Conservation (phyloP, 2,888 invertebrate genomes). For the Dendrolimus pini region DNA sequence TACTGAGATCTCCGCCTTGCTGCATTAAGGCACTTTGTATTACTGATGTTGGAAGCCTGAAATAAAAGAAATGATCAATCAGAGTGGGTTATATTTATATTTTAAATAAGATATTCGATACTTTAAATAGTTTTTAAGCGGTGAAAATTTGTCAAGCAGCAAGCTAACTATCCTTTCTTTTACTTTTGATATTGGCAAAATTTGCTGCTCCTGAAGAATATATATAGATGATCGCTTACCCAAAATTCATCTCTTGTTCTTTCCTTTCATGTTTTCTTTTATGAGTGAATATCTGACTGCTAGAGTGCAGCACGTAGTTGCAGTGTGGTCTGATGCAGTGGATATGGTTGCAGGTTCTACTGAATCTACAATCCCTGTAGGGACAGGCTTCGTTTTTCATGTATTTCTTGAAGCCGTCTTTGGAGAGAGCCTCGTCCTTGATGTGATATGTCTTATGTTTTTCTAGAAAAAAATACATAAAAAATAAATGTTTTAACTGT, state of each 20-base stretch:
- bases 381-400: slow-evolving; percentile 97
- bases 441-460: slow-evolving; percentile 99
- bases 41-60: slow-evolving; percentile 62
- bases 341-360: slow-evolving; percentile 97
- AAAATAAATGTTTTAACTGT: too few relatives aligned
- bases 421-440: slow-evolving; percentile 95
- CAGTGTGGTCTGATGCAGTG: slow-evolving; percentile 98
- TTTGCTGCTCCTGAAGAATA: too few relatives aligned
- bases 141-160: too few relatives aligned
- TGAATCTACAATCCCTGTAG: slow-evolving; percentile 94
- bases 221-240: slow-evolving; percentile 69
- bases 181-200: too few relatives aligned
- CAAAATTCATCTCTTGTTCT: slow-evolving; percentile 92
- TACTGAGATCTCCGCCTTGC: slow-evolving; percentile 61
- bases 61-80: slow-evolving; percentile 5
- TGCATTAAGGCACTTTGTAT: slow-evolving; percentile 68
- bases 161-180: too few relatives aligned
- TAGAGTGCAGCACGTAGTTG: slow-evolving; percentile 96
- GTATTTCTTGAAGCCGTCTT: slow-evolving; percentile 99
- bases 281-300: slow-evolving; percentile 97
- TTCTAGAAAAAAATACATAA: slow-evolving; percentile 75
- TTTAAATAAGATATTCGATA: too few relatives aligned
- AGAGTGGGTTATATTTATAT: not conserved
- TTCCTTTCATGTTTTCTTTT: slow-evolving; percentile 97
- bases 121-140: too few relatives aligned